These are phyloP conservation scores for Leucoraja ocellata DNA, from an alignment of 2,797 vertebrate species.

Conservation along the genomic window DNA sequence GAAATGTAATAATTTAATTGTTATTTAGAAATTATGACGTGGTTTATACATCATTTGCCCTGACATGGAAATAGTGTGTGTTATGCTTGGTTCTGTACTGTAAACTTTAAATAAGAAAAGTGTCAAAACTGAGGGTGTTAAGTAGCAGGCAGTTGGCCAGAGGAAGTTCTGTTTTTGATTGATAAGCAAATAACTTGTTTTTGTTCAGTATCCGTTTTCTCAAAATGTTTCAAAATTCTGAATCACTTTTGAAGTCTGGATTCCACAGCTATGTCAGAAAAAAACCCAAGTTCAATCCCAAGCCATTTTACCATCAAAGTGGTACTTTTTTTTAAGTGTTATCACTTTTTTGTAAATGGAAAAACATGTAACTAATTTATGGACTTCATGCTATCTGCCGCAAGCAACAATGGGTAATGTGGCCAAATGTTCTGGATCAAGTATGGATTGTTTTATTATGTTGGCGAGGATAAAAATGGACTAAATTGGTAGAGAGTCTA, in stretches of 20 bases:
- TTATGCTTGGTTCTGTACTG: background rate
- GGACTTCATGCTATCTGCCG: background rate
- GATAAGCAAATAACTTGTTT: background rate
- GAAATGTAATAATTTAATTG: background rate
- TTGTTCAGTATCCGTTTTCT: background rate
- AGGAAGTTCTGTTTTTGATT: background rate
- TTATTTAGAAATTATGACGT: background rate
- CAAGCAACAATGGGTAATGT: background rate
- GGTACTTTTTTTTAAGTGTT: background rate
- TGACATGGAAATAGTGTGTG: background rate
- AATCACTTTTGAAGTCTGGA: background rate
- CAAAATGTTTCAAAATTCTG: background rate
- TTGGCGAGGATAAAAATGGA: no score
- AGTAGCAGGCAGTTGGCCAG: background rate
- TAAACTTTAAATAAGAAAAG: background rate
- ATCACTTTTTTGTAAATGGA: background rate
- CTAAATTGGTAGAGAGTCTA: no score
- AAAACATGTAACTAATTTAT: background rate
- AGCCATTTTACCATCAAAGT: no score
- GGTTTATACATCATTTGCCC: background rate
- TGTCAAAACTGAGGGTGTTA: background rate
- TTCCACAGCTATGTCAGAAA: background rate
- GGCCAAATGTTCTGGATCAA: background rate
- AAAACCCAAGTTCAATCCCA: background rate
- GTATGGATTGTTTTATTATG: no score